These are phyloP conservation scores for Anneissia japonica DNA, from an alignment of 35 echinoderm and acorn worm species.

Conservation along the genomic window DNA sequence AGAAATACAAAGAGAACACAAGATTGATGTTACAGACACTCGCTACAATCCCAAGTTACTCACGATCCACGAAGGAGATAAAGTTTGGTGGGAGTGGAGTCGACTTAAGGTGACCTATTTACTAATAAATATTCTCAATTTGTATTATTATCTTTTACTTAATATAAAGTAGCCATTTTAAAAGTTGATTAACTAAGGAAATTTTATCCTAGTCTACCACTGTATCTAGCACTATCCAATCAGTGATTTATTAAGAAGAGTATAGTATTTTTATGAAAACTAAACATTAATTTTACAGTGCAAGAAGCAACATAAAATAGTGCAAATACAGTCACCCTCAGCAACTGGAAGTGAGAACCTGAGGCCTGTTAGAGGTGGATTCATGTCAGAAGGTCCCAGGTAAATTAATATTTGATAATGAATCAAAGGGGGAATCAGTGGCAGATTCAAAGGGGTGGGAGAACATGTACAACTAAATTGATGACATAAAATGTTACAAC, in stretches of 20 bases:
- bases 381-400: constrained; percentile 57
- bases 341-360: constrained; percentile 33
- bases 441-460: too few species aligned
- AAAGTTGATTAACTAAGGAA: too few species aligned
- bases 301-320: constrained; percentile 57
- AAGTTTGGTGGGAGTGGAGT: constrained; percentile 66
- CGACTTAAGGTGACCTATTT: constrained; percentile 64
- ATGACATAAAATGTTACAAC: too few species aligned
- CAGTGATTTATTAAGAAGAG: too few species aligned
- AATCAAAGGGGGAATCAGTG: too few species aligned
- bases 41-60: constrained; percentile 44
- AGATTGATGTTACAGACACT: constrained; percentile 53
- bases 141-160: too few species aligned
- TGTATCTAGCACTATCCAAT: neutral
- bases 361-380: constrained; percentile 56
- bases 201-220: neutral
- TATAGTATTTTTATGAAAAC: too few species aligned
- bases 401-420: too few species aligned
- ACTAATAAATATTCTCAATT: too few species aligned
- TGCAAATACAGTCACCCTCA: constrained; percentile 43
- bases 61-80: constrained; percentile 47
- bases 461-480: too few species aligned
- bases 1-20: constrained; percentile 33
- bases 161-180: too few species aligned
- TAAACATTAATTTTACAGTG: constrained; percentile 37